Conservation (phyloP, 2,888 invertebrate species). For the Sphinx pinastri region DNA sequence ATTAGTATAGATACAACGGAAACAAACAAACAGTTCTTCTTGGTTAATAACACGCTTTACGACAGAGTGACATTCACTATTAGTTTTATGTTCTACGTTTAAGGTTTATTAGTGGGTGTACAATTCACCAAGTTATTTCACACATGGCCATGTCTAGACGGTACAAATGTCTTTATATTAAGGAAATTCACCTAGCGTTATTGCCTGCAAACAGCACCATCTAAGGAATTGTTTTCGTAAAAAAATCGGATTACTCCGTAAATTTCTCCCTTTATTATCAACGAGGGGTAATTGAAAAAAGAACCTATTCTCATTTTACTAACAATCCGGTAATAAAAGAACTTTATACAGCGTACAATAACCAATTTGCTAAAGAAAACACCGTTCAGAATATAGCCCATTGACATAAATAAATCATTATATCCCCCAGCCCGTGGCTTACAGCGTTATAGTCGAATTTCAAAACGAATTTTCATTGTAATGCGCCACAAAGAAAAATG, state of each 20-base stretch:
- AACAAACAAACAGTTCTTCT: conserved; percentile 46
- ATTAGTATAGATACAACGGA: conserved; percentile 10
- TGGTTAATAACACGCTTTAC: conserved; percentile 74
- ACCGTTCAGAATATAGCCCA: conserved; percentile 69
- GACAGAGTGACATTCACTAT: conserved; percentile 73
- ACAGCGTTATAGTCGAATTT: conserved; percentile 55
- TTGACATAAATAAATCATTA: conserved; percentile 84
- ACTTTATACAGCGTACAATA: conserved; percentile 78
- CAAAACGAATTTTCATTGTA: conserved; percentile 78
- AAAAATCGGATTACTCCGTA: conserved; percentile 65
- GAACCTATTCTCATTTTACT: conserved; percentile 74
- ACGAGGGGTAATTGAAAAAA: conserved; percentile 67
- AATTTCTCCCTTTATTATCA: conserved; percentile 67
- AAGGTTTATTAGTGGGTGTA: conserved; percentile 78
- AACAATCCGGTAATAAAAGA: conserved; percentile 80
- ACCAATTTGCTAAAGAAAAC: conserved; percentile 79
- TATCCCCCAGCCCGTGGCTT: conserved; percentile 57
- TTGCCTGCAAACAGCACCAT: conserved; percentile 32
- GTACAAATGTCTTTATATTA: conserved; percentile 64
- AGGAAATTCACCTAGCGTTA: conserved; percentile 52
- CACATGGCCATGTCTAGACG: conserved; percentile 79
- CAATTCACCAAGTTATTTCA: conserved; percentile 77
- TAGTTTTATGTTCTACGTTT: conserved; percentile 78
- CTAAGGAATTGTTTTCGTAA: conserved; percentile 51
- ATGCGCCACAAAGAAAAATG: conserved; percentile 79